phyloP scores from a whole-genome alignment of 2,113 vertebrate species.

The Rhipidura dahli region DNA sequence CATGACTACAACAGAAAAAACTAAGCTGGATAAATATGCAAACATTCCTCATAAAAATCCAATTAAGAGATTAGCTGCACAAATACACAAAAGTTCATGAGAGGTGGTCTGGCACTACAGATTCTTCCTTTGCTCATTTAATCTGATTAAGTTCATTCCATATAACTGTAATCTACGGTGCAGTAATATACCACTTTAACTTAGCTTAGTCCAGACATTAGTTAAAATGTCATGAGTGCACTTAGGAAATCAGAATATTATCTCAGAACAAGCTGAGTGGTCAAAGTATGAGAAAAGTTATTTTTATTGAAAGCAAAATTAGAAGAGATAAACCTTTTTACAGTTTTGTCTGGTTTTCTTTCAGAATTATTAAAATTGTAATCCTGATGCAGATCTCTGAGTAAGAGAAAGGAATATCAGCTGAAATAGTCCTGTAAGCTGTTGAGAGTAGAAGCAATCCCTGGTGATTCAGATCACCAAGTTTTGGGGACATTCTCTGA shows the following conservation, averaged over 20 bases:
- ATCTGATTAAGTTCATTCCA: slow-evolving; percentile 1
- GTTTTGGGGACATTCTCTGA: background rate
- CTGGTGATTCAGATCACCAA: background rate
- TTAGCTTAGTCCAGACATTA: background rate
- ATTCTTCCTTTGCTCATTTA: background rate
- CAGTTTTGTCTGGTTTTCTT: background rate
- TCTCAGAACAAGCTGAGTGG: background rate
- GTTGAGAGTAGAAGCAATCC: background rate
- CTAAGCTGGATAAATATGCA: background rate
- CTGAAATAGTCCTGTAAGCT: background rate
- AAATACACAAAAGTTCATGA: slow-evolving; percentile 19
- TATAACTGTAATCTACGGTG: background rate
- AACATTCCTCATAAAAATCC: slow-evolving; percentile 38
- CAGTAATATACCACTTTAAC: background rate
- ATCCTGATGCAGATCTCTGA: background rate
- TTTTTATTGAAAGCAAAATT: background rate
- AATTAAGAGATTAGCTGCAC: slow-evolving; percentile 7
- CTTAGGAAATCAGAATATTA: background rate
- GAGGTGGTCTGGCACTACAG: background rate
- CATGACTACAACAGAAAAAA: background rate
- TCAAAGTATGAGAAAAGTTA: background rate
- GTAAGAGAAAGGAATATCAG: background rate
- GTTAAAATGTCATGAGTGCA: background rate
- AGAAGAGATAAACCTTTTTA: background rate
- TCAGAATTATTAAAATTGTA: background rate